These are phyloP conservation scores for Eupithecia exiguata DNA, from an alignment of 2,888 invertebrate genomes.

Conservation along the genomic window DNA sequence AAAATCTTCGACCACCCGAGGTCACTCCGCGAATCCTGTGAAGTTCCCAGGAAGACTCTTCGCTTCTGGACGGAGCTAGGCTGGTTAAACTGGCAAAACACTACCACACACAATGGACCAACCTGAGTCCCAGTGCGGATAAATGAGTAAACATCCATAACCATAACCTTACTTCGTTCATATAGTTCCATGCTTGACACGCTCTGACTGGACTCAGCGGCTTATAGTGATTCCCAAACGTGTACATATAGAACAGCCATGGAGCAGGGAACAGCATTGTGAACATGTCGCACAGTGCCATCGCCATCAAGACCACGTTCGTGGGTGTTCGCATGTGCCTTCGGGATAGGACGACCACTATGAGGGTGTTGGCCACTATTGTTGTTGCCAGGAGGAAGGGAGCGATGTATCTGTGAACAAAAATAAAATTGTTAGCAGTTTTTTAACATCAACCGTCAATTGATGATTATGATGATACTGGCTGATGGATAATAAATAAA, in stretches of 20 bases:
- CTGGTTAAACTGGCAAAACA: too few species aligned
- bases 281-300: constrained; percentile 97
- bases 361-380: constrained; percentile 94
- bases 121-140: too few species aligned
- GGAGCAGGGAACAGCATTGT: constrained; percentile 95
- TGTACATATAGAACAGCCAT: constrained; percentile 96
- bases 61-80: too few species aligned
- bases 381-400: constrained; percentile 94
- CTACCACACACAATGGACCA: too few species aligned
- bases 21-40: too few species aligned
- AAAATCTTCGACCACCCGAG: too few species aligned
- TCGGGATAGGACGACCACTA: constrained; percentile 94
- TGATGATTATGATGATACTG: too few species aligned
- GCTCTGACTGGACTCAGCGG: constrained; percentile 89
- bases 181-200: constrained; percentile 91
- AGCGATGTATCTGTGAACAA: constrained; percentile 84
- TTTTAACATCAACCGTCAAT: too few species aligned
- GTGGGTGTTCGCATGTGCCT: constrained; percentile 96
- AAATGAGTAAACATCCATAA: too few species aligned
- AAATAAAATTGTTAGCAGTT: neutral
- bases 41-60: too few species aligned
- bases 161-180: constrained; percentile 93
- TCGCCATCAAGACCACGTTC: constrained; percentile 96
- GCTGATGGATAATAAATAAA: too few species aligned
- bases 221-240: constrained; percentile 93